Percentiles rank a stretch among this genome's conserved stretches.
Conservation (phyloP, 2,797 vertebrate species). For the Syngnathus rostellatus region DNA sequence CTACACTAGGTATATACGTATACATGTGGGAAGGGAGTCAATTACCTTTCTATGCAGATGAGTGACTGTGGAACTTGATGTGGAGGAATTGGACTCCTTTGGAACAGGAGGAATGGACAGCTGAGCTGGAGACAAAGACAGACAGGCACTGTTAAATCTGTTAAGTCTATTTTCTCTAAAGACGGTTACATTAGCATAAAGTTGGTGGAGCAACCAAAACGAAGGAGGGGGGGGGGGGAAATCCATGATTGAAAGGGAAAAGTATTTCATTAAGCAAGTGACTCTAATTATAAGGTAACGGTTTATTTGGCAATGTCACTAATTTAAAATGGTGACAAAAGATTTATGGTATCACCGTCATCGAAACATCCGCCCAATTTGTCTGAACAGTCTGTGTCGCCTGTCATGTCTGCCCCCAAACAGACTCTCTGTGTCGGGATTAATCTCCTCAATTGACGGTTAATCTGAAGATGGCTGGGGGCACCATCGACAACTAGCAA, state of each 20-base stretch:
- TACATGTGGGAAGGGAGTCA: constrained; percentile 13
- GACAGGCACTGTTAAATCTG: not conserved
- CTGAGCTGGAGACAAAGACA: constrained; percentile 52
- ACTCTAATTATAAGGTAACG: not conserved
- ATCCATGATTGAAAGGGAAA: not conserved
- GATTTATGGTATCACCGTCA: constrained; percentile 12
- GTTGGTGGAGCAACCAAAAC: not conserved
- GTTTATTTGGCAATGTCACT: not conserved
- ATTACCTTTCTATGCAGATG: constrained; percentile 57
- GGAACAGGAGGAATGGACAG: constrained; percentile 49
- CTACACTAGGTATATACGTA: constrained; percentile 5
- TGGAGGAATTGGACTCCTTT: constrained; percentile 36
- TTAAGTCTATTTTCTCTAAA: not conserved
- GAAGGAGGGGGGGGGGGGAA: not conserved
- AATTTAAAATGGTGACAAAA: not conserved
- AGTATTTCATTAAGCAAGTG: not conserved
- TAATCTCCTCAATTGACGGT: constrained; percentile 51
- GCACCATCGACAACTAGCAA: constrained; percentile 44
- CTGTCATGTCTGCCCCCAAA: constrained; percentile 37
- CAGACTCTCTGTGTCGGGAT: constrained; percentile 45
- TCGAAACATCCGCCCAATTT: constrained; percentile 20
- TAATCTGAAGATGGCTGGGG: constrained; percentile 49
- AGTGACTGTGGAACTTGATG: constrained; percentile 33
- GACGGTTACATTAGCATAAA: not conserved
- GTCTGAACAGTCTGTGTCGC: constrained; percentile 24